These are phyloP conservation scores for Epinotia brunnichana DNA, from an alignment of 2,888 invertebrate genomes.

Conservation along the genomic window DNA sequence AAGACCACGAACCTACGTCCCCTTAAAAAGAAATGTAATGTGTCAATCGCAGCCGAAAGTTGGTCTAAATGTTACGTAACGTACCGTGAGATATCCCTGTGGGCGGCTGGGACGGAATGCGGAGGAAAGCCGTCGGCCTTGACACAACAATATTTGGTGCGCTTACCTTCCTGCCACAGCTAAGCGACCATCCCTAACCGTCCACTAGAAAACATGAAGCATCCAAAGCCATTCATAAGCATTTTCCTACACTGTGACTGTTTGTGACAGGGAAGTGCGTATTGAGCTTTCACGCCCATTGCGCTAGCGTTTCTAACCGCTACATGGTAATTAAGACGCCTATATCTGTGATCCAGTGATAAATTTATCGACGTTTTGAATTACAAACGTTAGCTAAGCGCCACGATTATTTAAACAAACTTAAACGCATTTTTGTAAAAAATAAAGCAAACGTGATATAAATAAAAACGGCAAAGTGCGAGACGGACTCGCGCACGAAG, in stretches of 20 bases:
- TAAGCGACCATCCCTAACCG: slow-evolving; percentile 48
- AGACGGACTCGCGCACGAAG: too few relatives aligned
- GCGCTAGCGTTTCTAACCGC: slow-evolving; percentile 69
- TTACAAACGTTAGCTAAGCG: slow-evolving; percentile 35
- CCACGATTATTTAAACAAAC: background rate
- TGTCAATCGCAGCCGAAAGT: slow-evolving; percentile 75
- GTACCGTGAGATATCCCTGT: slow-evolving; percentile 80
- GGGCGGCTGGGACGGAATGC: slow-evolving; percentile 80
- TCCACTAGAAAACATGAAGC: slow-evolving; percentile 49
- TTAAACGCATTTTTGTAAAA: slow-evolving; percentile 46
- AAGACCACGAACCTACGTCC: too few relatives aligned
- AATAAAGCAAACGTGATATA: slow-evolving; percentile 73
- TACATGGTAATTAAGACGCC: slow-evolving; percentile 70
- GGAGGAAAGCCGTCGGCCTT: slow-evolving; percentile 82
- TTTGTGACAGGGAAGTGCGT: slow-evolving; percentile 60
- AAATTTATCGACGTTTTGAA: slow-evolving; percentile 44
- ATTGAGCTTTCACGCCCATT: slow-evolving; percentile 73
- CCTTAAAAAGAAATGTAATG: slow-evolving; percentile 46
- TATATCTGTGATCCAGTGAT: slow-evolving; percentile 55
- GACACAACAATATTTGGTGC: slow-evolving; percentile 80
- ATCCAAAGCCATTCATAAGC: slow-evolving; percentile 43
- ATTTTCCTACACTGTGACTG: slow-evolving; percentile 58
- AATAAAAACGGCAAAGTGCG: slow-evolving; percentile 51
- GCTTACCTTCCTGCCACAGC: slow-evolving; percentile 67
- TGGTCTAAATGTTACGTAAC: slow-evolving; percentile 74